Base-by-base conservation (phyloP, 2,113 vertebrate species). In the Chunga burmeisteri region DNA sequence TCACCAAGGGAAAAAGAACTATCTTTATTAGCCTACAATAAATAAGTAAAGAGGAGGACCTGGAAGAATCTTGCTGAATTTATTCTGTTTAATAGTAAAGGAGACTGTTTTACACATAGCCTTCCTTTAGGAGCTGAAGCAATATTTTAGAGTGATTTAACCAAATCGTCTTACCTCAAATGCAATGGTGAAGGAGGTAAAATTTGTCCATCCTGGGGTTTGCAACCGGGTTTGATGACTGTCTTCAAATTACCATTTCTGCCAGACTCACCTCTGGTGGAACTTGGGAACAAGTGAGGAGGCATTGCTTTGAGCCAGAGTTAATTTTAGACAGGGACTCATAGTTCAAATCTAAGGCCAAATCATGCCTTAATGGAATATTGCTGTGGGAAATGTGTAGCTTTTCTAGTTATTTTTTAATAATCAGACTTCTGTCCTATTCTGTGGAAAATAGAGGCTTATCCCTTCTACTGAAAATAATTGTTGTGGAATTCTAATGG, bases 131-230 rank as follows among this genome's bases (percentile, higher is more conserved):
- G 56, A 95, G 68, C 67, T 23, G 6, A 78, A 80, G 30, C 23
- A 80, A 10, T 62, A 52, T 82, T 96, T 96, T 49, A 71, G 36
- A 83, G 52, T 65, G 29, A 77, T 88, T 97, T 78, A 86, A 71
- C 38, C 11, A 88, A 86, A 67, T 78, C 75, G 79, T 80, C 32
- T 55, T 93, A 44, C 34, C 34, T 96, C 13, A 47, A 71, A 62
- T 70, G 56, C 2, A 3, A 40, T 42, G 13, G 20, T 56, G n/a
- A 61, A 94, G 84, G 44, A 85, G 11, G 27, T 18, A 86, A 80
- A 67, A 65, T 61, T 85, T 80, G 10, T 68, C 70, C 53, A 3
- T 44, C 25, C 9, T 42, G 62, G 10, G 4, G 13, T 75, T 79
- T 89, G 27, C 30, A 78, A 79, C 21, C 56, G 36, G 52, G 47